Conservation (phyloP, 1,140 invertebrate species). For the Tetraneura akinire region DNA sequence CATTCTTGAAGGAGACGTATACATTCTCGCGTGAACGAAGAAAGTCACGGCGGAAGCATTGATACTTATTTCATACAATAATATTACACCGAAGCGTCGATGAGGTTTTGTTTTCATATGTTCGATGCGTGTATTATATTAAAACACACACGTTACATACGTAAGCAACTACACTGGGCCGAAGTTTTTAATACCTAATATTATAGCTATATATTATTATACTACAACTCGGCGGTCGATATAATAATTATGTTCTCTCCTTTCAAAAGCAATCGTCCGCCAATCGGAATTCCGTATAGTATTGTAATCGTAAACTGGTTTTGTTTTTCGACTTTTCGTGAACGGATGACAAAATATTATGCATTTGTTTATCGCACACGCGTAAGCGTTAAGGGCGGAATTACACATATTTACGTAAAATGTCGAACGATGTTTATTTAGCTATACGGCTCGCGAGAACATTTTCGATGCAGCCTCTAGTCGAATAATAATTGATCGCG, state of each 20-base stretch:
- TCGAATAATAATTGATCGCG: background rate
- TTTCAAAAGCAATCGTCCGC: conserved; percentile 32
- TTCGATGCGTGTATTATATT: no score
- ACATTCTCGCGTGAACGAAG: no score
- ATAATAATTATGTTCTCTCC: no score
- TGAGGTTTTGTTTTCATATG: no score
- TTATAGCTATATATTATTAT: no score
- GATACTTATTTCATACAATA: no score
- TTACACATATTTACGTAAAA: background rate
- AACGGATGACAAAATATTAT: background rate
- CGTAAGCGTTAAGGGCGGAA: background rate
- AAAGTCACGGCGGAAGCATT: no score
- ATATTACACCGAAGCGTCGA: no score
- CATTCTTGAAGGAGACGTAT: no score
- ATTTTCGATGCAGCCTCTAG: background rate
- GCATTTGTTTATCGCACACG: background rate
- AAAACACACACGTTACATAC: no score
- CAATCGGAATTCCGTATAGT: conserved; percentile 5
- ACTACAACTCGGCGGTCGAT: background rate
- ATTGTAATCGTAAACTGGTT: conserved; percentile 27
- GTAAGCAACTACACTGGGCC: background rate
- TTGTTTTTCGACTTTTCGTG: conserved; percentile 47
- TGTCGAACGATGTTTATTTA: conserved; percentile 29
- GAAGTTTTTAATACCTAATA: background rate
- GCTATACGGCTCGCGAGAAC: no score